Evolutionary conservation across 2,888 invertebrate genomes (phyloP).

Genomic region (Punctoribates punctum): DNA sequence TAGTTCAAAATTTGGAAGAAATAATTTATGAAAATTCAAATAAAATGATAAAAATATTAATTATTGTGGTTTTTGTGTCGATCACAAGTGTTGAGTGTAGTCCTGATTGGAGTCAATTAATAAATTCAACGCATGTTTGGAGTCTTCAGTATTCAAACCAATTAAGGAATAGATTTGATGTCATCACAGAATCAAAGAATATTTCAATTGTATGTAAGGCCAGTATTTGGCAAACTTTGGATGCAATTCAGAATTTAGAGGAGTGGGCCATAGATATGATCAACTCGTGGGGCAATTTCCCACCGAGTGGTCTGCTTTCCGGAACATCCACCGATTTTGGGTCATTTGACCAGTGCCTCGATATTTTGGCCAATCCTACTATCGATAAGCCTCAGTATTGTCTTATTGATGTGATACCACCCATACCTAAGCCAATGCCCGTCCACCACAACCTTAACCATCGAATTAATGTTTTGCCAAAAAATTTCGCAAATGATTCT

Average conservation of each 20-base stretch:
- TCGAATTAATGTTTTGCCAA: conserved; percentile 24
- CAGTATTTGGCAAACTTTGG: not conserved
- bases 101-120: not conserved
- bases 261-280: conserved; percentile 2
- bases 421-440: conserved; percentile 39
- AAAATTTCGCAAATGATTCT: not conserved
- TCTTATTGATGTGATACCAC: conserved; percentile 17
- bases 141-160: not conserved
- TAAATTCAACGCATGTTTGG: not conserved
- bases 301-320: conserved; percentile 15
- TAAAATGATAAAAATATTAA: no score
- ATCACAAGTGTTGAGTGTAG: not conserved
- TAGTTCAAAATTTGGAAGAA: no score
- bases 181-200: not conserved
- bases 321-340: conserved; percentile 34
- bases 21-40: no score
- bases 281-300: conserved; percentile 41
- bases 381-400: conserved; percentile 30
- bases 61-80: no score
- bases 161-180: not conserved
- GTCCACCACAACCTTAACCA: conserved; percentile 28
- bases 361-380: not conserved
- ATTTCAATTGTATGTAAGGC: not conserved
- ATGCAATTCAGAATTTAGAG: not conserved
- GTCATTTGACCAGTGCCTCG: conserved; percentile 38